These are phyloP conservation scores for zebrafish (Danio rerio) DNA, from an alignment of 2,113 vertebrate genomes.

Conservation along the genomic window DNA sequence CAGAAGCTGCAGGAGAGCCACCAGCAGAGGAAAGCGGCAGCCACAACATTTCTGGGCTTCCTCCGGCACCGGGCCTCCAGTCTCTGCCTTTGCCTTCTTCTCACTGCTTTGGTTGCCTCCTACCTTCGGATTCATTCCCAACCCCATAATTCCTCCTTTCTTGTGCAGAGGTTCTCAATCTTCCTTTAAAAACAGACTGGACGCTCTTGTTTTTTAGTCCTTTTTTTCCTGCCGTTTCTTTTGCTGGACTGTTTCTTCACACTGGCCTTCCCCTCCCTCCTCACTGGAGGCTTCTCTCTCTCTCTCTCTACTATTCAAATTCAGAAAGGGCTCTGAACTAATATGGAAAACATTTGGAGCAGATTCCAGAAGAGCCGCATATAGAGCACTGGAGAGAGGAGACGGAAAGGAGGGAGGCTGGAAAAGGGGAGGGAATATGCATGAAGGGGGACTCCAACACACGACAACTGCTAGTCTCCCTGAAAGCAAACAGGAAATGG, in stretches of 20 bases:
- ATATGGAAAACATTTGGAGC: constrained; percentile 96
- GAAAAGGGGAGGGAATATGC: constrained; percentile 61
- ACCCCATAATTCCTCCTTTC: constrained; percentile 61
- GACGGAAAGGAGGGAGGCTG: constrained; percentile 54
- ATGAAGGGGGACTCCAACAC: constrained; percentile 82
- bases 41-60: constrained; percentile 83
- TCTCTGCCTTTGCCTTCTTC: constrained; percentile 62
- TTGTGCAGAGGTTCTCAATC: constrained; percentile 8
- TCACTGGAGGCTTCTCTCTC: constrained; percentile 57
- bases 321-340: constrained; percentile 88
- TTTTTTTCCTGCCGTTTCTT: constrained; percentile 18
- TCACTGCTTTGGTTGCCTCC: constrained; percentile 61
- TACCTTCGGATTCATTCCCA: constrained; percentile 68
- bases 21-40: constrained; percentile 92
- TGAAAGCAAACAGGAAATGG: constrained; percentile 47
- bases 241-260: constrained; percentile 43
- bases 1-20: constrained; percentile 91
- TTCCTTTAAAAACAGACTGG: constrained; percentile 46
- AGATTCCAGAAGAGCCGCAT: constrained; percentile 84
- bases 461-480: constrained; percentile 71
- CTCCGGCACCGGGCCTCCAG: constrained; percentile 69
- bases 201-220: constrained; percentile 16
- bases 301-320: constrained; percentile 80
- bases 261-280: constrained; percentile 49
- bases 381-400: constrained; percentile 75